Percentiles rank a stretch among this genome's conserved stretches.
These are phyloP conservation scores for Medauroidea extradentata DNA, from an alignment of 1,140 invertebrate species.

Conservation along the genomic window DNA sequence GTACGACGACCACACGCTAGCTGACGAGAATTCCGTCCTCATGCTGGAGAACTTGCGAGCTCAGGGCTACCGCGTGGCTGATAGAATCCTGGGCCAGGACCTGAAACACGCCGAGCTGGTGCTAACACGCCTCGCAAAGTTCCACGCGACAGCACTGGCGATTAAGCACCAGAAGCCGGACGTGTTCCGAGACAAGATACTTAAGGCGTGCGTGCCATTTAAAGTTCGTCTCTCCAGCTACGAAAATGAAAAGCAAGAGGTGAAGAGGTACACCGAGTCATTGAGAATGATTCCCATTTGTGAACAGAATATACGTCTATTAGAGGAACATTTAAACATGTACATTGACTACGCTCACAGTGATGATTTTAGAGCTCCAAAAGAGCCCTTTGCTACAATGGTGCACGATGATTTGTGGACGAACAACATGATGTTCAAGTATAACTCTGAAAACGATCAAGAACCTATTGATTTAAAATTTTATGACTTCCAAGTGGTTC, in stretches of 20 bases:
- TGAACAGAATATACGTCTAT: not conserved
- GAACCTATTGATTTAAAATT: slow-evolving; percentile 6
- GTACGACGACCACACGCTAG: not conserved
- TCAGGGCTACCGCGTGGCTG: not conserved
- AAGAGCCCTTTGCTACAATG: slow-evolving; percentile 13
- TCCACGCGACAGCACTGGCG: not conserved
- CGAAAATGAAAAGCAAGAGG: not conserved
- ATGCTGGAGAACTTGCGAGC: slow-evolving; percentile 1
- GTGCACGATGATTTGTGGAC: slow-evolving; percentile 16
- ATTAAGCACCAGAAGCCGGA: not conserved
- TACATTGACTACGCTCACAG: not conserved
- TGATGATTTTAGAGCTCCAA: not conserved
- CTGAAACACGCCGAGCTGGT: slow-evolving; percentile 1
- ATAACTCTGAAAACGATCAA: not conserved
- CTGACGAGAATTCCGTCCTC: not conserved
- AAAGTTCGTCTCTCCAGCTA: not conserved
- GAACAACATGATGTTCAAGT: slow-evolving; percentile 14
- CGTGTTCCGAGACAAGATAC: not conserved
- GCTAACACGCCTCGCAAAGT: not conserved
- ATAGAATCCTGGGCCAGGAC: not conserved
- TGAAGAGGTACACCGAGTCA: not conserved
- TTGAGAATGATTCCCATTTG: not conserved
- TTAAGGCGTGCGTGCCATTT: not conserved
- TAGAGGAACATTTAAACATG: not conserved
- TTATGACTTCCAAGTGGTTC: slow-evolving; percentile 7